Evolutionary conservation across 1,140 invertebrate species (phyloP).

Genomic region (Anastatus disparis): DNA sequence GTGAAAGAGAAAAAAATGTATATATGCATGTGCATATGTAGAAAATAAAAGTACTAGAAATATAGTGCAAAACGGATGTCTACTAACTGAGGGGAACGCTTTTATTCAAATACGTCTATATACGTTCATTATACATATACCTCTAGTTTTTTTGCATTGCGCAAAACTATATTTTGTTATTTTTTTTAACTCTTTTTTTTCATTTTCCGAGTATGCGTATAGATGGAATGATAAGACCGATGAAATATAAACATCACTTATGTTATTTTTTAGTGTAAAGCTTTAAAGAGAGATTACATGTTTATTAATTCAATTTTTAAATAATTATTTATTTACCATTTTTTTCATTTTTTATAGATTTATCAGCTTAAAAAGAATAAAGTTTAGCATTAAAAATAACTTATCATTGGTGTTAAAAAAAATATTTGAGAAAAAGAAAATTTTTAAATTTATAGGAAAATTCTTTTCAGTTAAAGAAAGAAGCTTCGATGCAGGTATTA

Average conservation of each 20-base stretch:
- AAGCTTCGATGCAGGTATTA: too few species aligned
- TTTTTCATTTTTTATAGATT: too few species aligned
- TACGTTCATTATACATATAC: constrained; percentile 21
- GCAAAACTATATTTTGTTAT: background rate
- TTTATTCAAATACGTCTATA: constrained; percentile 10
- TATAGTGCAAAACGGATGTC: constrained; percentile 8
- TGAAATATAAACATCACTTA: background rate
- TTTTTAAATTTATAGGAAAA: too few species aligned
- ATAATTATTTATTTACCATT: background rate
- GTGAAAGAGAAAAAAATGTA: too few species aligned
- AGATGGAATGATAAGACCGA: background rate
- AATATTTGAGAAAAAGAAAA: too few species aligned
- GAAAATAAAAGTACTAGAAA: constrained; percentile 42
- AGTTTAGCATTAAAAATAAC: too few species aligned
- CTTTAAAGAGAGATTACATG: background rate
- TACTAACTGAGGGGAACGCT: background rate
- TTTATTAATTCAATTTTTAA: background rate
- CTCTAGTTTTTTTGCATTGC: background rate
- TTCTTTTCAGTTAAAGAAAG: too few species aligned
- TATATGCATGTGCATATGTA: too few species aligned
- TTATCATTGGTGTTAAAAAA: too few species aligned
- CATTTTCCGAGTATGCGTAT: background rate
- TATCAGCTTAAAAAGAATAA: too few species aligned
- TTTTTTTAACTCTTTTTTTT: background rate
- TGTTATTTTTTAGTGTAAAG: background rate